Percentiles rank a stretch among this genome's conserved stretches.
Conservation (phyloP, 2,797 vertebrate species). For the Sarcophilus harrisii region DNA sequence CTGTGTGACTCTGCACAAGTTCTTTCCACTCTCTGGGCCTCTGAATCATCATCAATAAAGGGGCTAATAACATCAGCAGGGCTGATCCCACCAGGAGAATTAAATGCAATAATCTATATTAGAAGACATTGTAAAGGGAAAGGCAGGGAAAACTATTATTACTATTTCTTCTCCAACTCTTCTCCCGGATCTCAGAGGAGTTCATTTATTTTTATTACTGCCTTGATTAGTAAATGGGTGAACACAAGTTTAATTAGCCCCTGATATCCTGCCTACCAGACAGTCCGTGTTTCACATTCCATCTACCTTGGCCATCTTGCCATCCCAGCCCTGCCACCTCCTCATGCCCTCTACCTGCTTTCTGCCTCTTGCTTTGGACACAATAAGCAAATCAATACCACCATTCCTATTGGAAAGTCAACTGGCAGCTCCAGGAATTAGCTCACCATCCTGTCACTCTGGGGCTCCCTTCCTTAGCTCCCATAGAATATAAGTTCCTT, state of each 20-base stretch:
- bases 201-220: background rate
- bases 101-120: background rate
- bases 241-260: background rate
- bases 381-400: background rate
- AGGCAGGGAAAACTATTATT: background rate
- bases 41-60: background rate
- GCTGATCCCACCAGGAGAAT: background rate
- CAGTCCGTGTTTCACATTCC: background rate
- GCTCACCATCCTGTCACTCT: background rate
- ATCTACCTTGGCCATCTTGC: background rate
- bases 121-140: background rate
- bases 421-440: background rate
- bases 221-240: background rate
- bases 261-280: background rate
- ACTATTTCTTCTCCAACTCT: background rate
- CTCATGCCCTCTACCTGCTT: too few relatives aligned
- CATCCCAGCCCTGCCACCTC: background rate
- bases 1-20: background rate
- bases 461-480: background rate
- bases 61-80: background rate
- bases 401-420: background rate
- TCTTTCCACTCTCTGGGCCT: background rate
- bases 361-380: background rate
- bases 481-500: background rate
- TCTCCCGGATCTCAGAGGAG: background rate